Conservation (phyloP, 2,113 vertebrate species). For the Synodontis membranacea region DNA sequence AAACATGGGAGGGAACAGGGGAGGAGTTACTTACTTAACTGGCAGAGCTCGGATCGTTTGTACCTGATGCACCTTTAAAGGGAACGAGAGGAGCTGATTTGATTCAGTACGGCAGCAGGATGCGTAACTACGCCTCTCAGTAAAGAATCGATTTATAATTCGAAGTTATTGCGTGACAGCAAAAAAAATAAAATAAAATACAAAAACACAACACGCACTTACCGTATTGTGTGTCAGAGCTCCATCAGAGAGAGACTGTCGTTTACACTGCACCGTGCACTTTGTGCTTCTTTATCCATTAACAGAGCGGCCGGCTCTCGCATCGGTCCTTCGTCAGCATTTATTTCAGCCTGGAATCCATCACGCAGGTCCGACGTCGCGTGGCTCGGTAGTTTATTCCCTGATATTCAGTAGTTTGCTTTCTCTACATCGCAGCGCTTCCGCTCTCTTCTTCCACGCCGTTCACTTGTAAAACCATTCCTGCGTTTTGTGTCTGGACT, state of each 20-base stretch:
- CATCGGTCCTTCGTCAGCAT: background rate
- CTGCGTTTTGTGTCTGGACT: background rate
- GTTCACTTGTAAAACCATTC: background rate
- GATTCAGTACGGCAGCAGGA: background rate
- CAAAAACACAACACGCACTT: background rate
- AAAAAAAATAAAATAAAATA: background rate
- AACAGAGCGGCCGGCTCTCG: background rate
- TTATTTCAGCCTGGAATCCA: background rate
- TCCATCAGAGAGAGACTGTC: constrained; percentile 27
- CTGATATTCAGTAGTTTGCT: background rate
- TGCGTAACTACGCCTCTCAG: background rate
- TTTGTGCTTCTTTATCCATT: background rate
- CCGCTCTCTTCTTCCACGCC: background rate
- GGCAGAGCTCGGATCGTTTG: too few relatives aligned
- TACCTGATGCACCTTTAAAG: background rate
- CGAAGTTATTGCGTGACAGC: background rate
- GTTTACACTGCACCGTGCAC: background rate
- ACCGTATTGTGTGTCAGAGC: constrained; percentile 31
- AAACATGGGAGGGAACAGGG: background rate
- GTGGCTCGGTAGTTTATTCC: background rate
- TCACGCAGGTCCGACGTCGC: background rate
- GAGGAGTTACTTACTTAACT: background rate
- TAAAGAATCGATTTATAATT: background rate
- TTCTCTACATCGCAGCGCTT: background rate
- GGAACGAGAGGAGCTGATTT: background rate